Percentiles rank a stretch among this genome's conserved stretches.
Evolutionary conservation across 1,140 invertebrate species (phyloP).

Genomic region (Drosophila navojoa): DNA sequence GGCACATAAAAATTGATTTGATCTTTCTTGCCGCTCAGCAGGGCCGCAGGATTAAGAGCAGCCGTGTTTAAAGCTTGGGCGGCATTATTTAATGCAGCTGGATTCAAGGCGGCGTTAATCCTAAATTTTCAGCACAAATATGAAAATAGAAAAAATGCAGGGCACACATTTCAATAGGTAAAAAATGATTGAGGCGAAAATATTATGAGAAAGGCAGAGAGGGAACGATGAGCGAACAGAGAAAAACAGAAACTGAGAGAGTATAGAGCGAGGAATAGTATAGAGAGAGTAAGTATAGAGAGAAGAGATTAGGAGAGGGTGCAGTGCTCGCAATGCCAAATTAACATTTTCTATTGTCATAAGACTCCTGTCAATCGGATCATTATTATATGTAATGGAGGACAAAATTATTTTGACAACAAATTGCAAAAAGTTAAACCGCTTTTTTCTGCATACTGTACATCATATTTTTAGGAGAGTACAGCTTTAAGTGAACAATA

Average conservation of each 20-base stretch:
- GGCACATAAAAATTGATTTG: constrained; percentile 79
- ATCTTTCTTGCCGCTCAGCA: constrained; percentile 80
- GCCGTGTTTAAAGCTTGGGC: constrained; percentile 77
- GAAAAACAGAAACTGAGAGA: background rate
- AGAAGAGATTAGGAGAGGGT: background rate
- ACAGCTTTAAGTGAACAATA: too few species aligned
- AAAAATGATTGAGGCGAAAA: constrained; percentile 16
- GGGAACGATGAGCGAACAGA: background rate
- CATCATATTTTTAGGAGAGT: too few species aligned
- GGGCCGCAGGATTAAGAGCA: constrained; percentile 74
- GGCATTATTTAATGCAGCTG: constrained; percentile 78
- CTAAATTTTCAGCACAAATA: constrained; percentile 60
- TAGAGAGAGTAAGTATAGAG: too few species aligned
- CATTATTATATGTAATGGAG: too few species aligned
- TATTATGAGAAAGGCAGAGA: background rate
- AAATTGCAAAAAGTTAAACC: too few species aligned
- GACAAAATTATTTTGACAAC: too few species aligned
- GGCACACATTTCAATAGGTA: constrained; percentile 19
- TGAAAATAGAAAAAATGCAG: constrained; percentile 39
- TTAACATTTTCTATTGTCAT: too few species aligned
- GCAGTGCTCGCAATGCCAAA: too few species aligned
- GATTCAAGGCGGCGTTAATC: constrained; percentile 79
- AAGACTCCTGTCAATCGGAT: too few species aligned
- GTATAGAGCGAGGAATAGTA: background rate
- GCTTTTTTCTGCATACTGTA: too few species aligned